Percentiles rank a stretch among this genome's conserved stretches.
Conservation (phyloP, 1,140 invertebrate genomes). For the Hypothenemus hampei region DNA sequence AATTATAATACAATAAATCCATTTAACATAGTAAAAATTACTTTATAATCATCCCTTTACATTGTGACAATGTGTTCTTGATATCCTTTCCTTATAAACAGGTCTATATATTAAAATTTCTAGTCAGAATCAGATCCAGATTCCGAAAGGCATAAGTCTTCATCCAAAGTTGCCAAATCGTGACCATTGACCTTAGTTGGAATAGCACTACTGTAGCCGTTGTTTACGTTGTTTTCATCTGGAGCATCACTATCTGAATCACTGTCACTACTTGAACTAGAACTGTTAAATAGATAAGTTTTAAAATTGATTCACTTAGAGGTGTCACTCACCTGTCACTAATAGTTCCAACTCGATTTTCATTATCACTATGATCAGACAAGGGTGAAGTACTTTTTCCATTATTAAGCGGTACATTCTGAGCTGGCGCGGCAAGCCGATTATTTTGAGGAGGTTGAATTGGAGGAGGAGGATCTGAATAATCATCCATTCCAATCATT, state of each 20-base stretch:
- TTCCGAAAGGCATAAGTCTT: conserved; percentile 74
- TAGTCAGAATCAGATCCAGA: conserved; percentile 56
- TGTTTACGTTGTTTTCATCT: conserved; percentile 30
- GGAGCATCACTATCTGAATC: conserved; percentile 42
- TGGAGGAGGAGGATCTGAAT: conserved; percentile 36
- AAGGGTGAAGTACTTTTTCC: conserved; percentile 19
- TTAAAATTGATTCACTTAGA: too few species aligned
- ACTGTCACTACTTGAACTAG: conserved; percentile 40
- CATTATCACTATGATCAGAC: conserved; percentile 31
- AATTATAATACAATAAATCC: too few species aligned
- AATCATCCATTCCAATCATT: conserved; percentile 67
- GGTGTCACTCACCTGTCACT: conserved; percentile 35
- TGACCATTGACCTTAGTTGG: conserved; percentile 40
- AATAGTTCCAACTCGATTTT: conserved; percentile 39
- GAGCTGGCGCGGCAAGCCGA: conserved; percentile 7
- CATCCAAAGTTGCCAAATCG: conserved; percentile 57
- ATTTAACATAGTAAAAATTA: too few species aligned
- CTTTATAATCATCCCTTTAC: too few species aligned
- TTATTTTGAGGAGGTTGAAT: conserved; percentile 17
- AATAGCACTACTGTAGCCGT: conserved; percentile 45
- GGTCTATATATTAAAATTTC: too few species aligned
- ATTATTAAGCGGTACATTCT: conserved; percentile 9
- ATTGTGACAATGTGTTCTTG: too few species aligned
- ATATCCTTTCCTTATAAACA: too few species aligned
- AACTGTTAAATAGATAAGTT: conserved; percentile 15